Percentiles rank a stretch among this genome's conserved stretches.
These are phyloP conservation scores for Orgyia antiqua DNA, from an alignment of 2,888 invertebrate genomes.

Conservation along the genomic window DNA sequence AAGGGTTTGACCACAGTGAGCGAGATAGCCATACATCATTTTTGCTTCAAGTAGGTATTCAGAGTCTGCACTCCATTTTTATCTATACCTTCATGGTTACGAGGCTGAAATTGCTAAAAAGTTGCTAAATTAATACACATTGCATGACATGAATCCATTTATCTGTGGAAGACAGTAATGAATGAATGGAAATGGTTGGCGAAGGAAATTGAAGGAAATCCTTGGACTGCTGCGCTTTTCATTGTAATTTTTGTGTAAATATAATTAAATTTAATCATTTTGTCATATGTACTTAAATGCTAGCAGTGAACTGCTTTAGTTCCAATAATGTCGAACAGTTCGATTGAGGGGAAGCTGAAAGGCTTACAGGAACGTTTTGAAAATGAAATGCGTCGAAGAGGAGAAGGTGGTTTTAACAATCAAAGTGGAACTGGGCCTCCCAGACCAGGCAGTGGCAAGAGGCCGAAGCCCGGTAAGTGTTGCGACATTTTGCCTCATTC, in stretches of 20 bases:
- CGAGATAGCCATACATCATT: no score
- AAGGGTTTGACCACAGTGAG: no score
- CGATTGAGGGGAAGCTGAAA: conserved; percentile 88
- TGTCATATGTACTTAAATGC: conserved; percentile 57
- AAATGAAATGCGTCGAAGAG: conserved; percentile 78
- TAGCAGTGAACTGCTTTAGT: conserved; percentile 44
- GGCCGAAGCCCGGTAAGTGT: conserved; percentile 83
- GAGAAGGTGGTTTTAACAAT: conserved; percentile 80
- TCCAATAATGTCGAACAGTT: conserved; percentile 82
- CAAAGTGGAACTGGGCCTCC: conserved; percentile 71
- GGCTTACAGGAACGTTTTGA: conserved; percentile 89
- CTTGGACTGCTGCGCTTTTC: conserved; percentile 64
- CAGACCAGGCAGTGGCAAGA: conserved; percentile 71
- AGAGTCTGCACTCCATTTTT: no score
- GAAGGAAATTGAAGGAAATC: conserved; percentile 54
- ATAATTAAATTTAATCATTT: conserved; percentile 50
- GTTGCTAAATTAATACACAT: no score
- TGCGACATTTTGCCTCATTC: conserved; percentile 3
- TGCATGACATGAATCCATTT: background rate
- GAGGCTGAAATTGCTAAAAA: no score
- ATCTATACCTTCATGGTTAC: no score
- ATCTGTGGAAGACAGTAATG: conserved; percentile 10
- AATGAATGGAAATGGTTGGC: conserved; percentile 45
- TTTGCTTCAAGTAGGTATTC: no score
- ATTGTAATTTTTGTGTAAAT: conserved; percentile 65